Conservation (phyloP, 2,888 invertebrate species). For the Diadegma fenestrale region DNA sequence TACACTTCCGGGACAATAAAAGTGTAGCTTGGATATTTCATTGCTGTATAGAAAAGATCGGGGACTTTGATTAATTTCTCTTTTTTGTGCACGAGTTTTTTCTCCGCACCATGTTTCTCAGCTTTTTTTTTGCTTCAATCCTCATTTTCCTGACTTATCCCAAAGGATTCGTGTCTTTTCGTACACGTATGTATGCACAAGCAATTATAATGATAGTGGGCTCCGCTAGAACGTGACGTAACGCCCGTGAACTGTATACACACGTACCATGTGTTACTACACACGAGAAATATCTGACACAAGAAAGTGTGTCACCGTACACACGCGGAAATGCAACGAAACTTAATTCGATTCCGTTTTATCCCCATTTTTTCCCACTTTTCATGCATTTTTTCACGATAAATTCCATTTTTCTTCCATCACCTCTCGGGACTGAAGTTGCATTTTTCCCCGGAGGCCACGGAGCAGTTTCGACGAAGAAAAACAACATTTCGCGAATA, state of each 20-base stretch:
- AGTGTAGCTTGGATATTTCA: conserved; percentile 16
- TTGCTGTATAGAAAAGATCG: conserved; percentile 26
- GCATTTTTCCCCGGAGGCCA: neutral
- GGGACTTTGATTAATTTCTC: conserved; percentile 41
- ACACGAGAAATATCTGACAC: conserved; percentile 48
- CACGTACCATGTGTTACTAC: conserved; percentile 20
- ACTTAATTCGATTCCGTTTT: neutral
- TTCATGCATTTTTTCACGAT: neutral
- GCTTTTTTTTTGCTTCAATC: conserved; percentile 11
- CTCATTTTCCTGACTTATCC: conserved; percentile 20
- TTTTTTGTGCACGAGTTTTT: neutral
- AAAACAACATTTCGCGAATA: too few relatives aligned
- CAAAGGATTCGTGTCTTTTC: conserved; percentile 2
- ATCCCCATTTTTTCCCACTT: too few relatives aligned
- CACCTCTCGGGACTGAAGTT: too few relatives aligned
- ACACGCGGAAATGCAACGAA: conserved; percentile 52
- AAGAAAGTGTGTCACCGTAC: conserved; percentile 63
- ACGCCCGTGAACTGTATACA: conserved; percentile 49
- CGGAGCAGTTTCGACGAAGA: too few relatives aligned
- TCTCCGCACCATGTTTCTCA: neutral
- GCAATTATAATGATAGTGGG: conserved; percentile 37
- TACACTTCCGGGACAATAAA: conserved; percentile 44
- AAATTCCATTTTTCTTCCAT: neutral
- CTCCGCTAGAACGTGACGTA: conserved; percentile 57
- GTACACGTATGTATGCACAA: neutral